A percentile compares a stretch with the other conserved stretches of the same genome.
Conservation (phyloP, 2,113 vertebrate species). For the Perca flavescens region DNA sequence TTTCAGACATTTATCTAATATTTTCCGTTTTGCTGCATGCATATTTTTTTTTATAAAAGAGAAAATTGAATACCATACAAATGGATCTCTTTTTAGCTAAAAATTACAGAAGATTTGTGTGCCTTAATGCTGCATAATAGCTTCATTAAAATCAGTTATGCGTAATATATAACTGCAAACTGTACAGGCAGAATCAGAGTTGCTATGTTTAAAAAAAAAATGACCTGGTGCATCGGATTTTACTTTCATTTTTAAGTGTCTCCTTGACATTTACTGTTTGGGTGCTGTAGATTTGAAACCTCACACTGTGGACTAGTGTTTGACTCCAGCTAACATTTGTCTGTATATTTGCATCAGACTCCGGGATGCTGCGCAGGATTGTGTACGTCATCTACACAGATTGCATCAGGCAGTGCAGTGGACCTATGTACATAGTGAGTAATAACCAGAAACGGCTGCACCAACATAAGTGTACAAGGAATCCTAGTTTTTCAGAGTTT, state of each 20-base stretch:
- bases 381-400: conserved; percentile 94
- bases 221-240: no score
- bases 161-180: no score
- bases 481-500: not conserved
- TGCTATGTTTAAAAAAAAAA: no score
- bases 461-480: not conserved
- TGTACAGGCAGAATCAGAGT: no score
- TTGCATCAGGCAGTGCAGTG: conserved; percentile 94
- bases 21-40: not conserved
- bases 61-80: not conserved
- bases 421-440: conserved; percentile 97
- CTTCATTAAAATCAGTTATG: no score
- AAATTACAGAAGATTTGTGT: not conserved
- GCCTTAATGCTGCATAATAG: no score
- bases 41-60: not conserved
- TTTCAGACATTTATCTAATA: not conserved
- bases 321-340: not conserved
- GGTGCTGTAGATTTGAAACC: not conserved
- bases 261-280: not conserved
- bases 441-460: not conserved
- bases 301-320: not conserved
- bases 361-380: conserved; percentile 90
- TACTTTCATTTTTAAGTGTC: not conserved
- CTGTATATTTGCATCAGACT: conserved; percentile 81
- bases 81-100: not conserved